Conservation (phyloP, 2,113 vertebrate species). For the Malurus melanocephalus region DNA sequence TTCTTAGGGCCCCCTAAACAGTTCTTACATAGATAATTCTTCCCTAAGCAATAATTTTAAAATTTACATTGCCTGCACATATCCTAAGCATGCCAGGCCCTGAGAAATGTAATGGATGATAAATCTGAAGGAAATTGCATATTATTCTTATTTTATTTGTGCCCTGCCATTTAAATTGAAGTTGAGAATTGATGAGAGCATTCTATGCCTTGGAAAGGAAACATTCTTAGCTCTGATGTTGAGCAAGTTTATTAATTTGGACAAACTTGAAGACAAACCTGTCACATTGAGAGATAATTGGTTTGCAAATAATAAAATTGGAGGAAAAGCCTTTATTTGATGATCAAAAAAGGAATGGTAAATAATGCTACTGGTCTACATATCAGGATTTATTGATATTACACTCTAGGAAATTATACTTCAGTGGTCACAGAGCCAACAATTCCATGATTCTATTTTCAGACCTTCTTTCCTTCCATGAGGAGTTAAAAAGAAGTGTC, state of each 20-base stretch:
- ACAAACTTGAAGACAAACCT: not conserved
- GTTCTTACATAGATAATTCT: not conserved
- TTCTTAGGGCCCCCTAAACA: not conserved
- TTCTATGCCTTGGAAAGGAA: slow-evolving; percentile 26
- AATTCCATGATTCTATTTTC: not conserved
- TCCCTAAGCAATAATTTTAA: not conserved
- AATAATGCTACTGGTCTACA: not conserved
- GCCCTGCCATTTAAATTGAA: not conserved
- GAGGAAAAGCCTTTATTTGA: not conserved
- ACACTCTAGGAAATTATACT: not conserved
- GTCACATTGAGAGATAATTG: not conserved
- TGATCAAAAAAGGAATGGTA: not conserved
- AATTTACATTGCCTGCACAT: not conserved
- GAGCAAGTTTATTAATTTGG: slow-evolving; percentile 5
- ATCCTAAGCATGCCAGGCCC: not conserved
- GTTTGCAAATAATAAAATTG: not conserved
- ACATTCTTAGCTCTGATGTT: not conserved
- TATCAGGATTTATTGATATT: not conserved
- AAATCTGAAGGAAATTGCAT: not conserved
- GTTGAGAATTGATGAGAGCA: not conserved
- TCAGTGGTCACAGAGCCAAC: not conserved
- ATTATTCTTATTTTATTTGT: slow-evolving; percentile 25
- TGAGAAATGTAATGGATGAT: not conserved
- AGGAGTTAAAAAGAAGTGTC: not conserved
- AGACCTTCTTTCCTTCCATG: not conserved